phyloP scores from a whole-genome alignment of 2,113 vertebrate genomes.

The Lota lota region DNA sequence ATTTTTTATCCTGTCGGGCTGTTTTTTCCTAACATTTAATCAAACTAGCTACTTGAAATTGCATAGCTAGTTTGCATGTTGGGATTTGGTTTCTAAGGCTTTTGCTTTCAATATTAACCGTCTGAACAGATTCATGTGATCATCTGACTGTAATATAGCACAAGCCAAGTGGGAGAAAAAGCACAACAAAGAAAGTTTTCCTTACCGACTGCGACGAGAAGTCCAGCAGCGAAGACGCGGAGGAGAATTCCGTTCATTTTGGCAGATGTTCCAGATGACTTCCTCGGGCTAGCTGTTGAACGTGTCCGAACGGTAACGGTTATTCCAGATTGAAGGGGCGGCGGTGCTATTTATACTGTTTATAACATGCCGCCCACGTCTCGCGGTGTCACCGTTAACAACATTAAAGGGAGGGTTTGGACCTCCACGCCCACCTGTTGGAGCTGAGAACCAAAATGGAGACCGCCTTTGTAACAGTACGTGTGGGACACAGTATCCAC shows the following conservation, averaged over 20 bases:
- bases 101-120: no score
- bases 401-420: conserved; percentile 21
- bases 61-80: no score
- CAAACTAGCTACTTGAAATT: no score
- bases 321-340: conserved; percentile 16
- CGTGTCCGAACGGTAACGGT: conserved; percentile 28
- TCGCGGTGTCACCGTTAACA: conserved; percentile 36
- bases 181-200: neutral
- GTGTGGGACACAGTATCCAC: no score
- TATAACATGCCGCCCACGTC: conserved; percentile 41
- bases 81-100: no score
- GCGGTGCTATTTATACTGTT: conserved; percentile 19
- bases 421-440: neutral
- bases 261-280: neutral
- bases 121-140: no score
- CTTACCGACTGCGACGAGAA: conserved; percentile 61
- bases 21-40: no score
- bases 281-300: neutral
- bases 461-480: no score
- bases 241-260: conserved; percentile 63
- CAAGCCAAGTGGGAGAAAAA: neutral
- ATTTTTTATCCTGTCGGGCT: no score
- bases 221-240: conserved; percentile 46
- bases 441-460: no score
- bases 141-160: neutral